Base-by-base conservation (phyloP, 2,888 invertebrate genomes). In the Acronicta alni region DNA sequence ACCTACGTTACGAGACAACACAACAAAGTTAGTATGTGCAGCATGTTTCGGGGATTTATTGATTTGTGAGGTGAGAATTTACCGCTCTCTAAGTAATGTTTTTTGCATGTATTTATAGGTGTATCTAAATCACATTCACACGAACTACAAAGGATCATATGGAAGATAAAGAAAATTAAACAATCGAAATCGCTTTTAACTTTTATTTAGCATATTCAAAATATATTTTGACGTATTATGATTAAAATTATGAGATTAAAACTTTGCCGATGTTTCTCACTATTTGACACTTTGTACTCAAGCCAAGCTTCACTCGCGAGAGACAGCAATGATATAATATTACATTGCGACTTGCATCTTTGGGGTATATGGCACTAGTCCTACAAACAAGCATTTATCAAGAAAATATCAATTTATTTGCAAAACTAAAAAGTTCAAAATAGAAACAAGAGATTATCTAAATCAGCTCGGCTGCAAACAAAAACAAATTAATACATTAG, bases 131-230 rank as follows among this genome's bases (percentile, higher is more conserved):
- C 10, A 30, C 26, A 30, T 1, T 10, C 10, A 32, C 26, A 26
- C 8, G 1, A 32, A 12, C 4, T 10, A 10, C 4, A 5, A 12
- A 3, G 12, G 30, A 32, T 4, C 4, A 30, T 12, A 30, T 16
- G 12, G 2, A 10, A 10, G 10, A 30, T 9, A 30, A 4, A 3
- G 16, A 26, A 66, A 65, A n/a, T 51, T 57, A 67, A 72, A 72
- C 58, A 0, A 39, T 18, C 2, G 12, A 30, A 16, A 17, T 66
- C 4, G 39, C 44, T 67, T 75, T 57, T 16, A 77, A 72, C 47
- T 72, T 76, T 76, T 76, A 88, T 87, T 84, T 84, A 90, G 90
- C 89, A 81, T 90, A 90, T 87, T 89, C 86, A 91, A 91, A 91
- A 91, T 90, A 91, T 89, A 89, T 87, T 87, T 87, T 86, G 71